These are phyloP conservation scores for Sphaerodactylus townsendi DNA, from an alignment of 2,113 vertebrate genomes.

Conservation along the genomic window DNA sequence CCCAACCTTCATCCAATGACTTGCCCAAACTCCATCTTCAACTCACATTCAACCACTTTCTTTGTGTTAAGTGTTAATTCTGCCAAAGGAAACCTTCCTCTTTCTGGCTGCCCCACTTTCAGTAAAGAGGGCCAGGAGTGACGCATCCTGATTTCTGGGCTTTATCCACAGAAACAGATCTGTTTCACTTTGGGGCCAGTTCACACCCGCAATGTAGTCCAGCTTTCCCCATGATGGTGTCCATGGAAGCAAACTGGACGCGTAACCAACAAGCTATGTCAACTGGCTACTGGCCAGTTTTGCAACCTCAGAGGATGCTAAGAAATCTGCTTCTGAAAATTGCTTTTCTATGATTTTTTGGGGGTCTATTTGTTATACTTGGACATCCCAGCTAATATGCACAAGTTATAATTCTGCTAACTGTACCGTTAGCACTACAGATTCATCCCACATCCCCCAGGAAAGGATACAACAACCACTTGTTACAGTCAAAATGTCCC, in stretches of 20 bases:
- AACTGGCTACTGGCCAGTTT: not conserved
- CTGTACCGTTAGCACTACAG: not conserved
- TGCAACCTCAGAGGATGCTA: not conserved
- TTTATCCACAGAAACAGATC: too few species aligned
- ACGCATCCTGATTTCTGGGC: not conserved
- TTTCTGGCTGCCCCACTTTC: not conserved
- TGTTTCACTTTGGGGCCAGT: not conserved
- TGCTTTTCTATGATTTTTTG: not conserved
- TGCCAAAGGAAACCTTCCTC: not conserved
- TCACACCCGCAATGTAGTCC: not conserved
- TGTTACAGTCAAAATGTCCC: too few species aligned
- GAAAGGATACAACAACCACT: not conserved
- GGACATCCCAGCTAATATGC: not conserved
- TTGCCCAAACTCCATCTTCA: too few species aligned
- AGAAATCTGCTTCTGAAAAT: too few species aligned
- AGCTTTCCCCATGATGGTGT: not conserved
- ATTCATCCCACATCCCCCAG: not conserved
- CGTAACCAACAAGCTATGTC: not conserved
- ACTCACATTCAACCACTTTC: not conserved
- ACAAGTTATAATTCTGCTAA: not conserved
- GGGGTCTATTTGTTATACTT: not conserved
- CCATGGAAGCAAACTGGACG: not conserved
- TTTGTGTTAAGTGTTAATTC: not conserved
- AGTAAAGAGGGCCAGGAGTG: not conserved
- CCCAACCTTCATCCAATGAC: too few species aligned